These are phyloP conservation scores for Resseliella maxima DNA, from an alignment of 2,888 invertebrate genomes.

Conservation along the genomic window DNA sequence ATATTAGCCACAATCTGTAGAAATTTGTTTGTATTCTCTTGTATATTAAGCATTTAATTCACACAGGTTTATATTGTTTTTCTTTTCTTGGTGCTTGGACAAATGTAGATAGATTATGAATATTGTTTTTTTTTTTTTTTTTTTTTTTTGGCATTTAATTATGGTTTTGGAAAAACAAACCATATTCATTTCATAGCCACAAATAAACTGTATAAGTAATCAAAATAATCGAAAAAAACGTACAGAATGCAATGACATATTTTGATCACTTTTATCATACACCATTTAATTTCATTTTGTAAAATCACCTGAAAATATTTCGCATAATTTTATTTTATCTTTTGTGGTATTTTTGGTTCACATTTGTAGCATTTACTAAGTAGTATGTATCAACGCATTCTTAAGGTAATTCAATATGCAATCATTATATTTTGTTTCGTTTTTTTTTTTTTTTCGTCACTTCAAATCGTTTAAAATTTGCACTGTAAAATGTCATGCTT, in stretches of 20 bases:
- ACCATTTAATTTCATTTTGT: not conserved
- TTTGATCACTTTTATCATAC: not conserved
- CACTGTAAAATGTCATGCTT: not conserved
- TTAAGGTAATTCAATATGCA: slow-evolving; percentile 58
- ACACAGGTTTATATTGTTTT: not conserved
- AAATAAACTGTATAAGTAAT: too few relatives aligned
- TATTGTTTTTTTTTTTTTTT: too few relatives aligned
- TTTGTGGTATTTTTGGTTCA: slow-evolving; percentile 52
- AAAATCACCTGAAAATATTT: not conserved
- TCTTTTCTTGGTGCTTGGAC: not conserved
- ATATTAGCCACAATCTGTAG: not conserved
- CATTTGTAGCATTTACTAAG: slow-evolving; percentile 59
- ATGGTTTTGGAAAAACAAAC: too few relatives aligned
- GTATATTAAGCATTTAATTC: not conserved
- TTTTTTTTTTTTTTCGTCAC: too few relatives aligned
- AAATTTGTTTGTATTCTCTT: not conserved
- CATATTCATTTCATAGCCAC: too few relatives aligned
- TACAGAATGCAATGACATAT: too few relatives aligned
- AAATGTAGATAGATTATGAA: too few relatives aligned
- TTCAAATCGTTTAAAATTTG: slow-evolving; percentile 35
- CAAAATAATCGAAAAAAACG: too few relatives aligned
- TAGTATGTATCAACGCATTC: slow-evolving; percentile 57
- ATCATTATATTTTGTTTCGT: not conserved
- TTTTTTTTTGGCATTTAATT: too few relatives aligned
- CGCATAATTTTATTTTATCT: not conserved